These are phyloP conservation scores for Falco columbarius DNA, from an alignment of 2,797 vertebrate species.

Conservation along the genomic window DNA sequence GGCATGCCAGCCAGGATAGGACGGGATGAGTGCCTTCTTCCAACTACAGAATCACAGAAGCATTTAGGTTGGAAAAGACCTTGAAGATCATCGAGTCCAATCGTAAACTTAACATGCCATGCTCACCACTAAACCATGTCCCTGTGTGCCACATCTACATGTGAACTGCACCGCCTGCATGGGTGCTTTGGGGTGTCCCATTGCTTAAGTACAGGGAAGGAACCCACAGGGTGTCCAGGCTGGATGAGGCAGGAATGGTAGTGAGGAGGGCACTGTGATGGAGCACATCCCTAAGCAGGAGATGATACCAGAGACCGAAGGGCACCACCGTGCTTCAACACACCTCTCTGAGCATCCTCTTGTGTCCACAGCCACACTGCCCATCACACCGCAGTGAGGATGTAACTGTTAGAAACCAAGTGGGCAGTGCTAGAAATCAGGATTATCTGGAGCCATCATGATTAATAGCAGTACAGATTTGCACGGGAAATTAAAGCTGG, in stretches of 20 bases:
- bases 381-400: neutral
- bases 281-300: neutral
- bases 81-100: neutral
- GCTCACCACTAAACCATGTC: neutral
- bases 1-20: neutral
- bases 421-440: neutral
- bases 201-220: neutral
- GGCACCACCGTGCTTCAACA: neutral
- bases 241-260: neutral
- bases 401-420: neutral
- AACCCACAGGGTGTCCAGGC: neutral
- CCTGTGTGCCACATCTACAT: neutral
- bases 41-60: neutral
- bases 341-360: neutral
- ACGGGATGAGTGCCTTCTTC: rapidly evolving
- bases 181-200: neutral
- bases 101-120: neutral
- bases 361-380: rapidly evolving
- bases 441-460: neutral
- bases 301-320: neutral
- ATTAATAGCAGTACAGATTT: neutral
- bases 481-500: neutral
- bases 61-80: neutral
- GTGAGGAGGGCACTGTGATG: neutral
- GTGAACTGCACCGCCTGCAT: rapidly evolving